Conservation (phyloP, 2,113 vertebrate genomes). For the Atlantisia rogersi region DNA sequence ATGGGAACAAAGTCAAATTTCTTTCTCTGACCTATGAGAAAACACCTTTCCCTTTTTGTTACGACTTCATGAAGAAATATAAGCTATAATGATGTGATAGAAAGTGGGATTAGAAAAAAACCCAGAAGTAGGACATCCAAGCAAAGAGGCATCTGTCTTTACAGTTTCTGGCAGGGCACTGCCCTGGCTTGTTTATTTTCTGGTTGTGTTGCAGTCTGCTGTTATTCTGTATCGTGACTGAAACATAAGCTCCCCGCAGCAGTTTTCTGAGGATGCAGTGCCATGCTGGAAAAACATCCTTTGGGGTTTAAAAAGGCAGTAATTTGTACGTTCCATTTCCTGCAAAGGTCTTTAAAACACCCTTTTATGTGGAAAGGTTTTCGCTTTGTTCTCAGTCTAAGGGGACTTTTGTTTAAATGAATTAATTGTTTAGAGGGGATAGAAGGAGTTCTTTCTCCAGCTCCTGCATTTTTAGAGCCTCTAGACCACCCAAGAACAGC, state of each 20-base stretch:
- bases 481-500: constrained; percentile 28
- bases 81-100: neutral
- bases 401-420: neutral
- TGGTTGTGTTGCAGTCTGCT: neutral
- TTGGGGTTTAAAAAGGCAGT: neutral
- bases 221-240: neutral
- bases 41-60: neutral
- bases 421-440: neutral
- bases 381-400: neutral
- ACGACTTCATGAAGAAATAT: neutral
- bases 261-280: neutral
- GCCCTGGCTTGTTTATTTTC: neutral
- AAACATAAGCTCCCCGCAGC: neutral
- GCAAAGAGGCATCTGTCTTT: neutral
- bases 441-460: neutral
- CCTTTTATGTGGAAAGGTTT: neutral
- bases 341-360: neutral
- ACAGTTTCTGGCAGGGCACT: neutral
- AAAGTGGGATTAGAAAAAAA: neutral
- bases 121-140: neutral
- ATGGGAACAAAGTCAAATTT: neutral
- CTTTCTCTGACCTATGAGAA: neutral
- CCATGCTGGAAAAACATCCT: neutral
- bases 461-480: neutral
- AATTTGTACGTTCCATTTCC: constrained; percentile 24